Conservation (phyloP, 2,797 vertebrate genomes). For the Malacoraja senta region DNA sequence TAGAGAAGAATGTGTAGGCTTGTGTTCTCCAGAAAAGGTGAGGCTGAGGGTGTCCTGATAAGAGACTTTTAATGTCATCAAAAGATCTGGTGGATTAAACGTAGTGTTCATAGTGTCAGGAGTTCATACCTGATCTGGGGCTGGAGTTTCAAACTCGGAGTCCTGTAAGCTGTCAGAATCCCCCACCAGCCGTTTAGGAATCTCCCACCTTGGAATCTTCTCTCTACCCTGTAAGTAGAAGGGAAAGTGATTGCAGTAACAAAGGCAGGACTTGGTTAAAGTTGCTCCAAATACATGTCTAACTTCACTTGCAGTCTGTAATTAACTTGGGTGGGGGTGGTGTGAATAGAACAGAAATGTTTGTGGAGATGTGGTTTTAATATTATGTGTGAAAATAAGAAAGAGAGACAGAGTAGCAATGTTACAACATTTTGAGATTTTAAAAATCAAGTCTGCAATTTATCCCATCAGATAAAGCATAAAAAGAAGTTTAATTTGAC, state of each 20-base stretch:
- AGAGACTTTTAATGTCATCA: too few species aligned
- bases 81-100: too few species aligned
- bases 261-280: neutral
- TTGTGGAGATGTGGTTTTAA: constrained; percentile 40
- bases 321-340: neutral
- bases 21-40: too few species aligned
- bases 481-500: too few species aligned
- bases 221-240: neutral
- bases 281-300: neutral
- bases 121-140: constrained; percentile 56
- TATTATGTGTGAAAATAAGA: neutral
- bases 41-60: too few species aligned
- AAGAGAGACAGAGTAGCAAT: too few species aligned
- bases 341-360: neutral
- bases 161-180: constrained; percentile 65
- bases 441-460: too few species aligned
- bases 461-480: too few species aligned
- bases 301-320: too few species aligned
- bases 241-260: neutral
- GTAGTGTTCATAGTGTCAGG: too few species aligned
- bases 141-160: constrained; percentile 58
- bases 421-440: too few species aligned
- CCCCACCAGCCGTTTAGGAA: constrained; percentile 40
- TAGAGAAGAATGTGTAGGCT: too few species aligned
- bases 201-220: neutral